These are phyloP conservation scores for Yponomeuta plumbellus DNA, from an alignment of 2,888 invertebrate species.

Conservation along the genomic window DNA sequence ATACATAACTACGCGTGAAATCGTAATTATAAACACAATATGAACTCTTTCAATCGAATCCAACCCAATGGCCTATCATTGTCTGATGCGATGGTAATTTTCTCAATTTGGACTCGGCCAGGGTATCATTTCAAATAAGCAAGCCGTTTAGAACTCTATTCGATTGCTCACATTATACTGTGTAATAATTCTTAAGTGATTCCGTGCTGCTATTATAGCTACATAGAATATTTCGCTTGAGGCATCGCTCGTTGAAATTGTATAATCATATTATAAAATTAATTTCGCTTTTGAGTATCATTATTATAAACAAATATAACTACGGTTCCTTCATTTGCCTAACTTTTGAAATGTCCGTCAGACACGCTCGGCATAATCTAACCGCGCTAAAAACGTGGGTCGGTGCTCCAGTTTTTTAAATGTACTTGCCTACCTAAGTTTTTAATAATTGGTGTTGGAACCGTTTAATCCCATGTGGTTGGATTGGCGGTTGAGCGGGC, in stretches of 20 bases:
- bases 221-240: background rate
- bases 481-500: constrained; percentile 2
- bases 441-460: background rate
- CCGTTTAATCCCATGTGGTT: background rate
- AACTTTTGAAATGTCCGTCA: background rate
- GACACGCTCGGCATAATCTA: background rate
- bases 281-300: background rate
- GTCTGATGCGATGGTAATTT: constrained; percentile 17
- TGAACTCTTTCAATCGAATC: constrained; percentile 37
- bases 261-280: background rate
- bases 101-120: constrained; percentile 15
- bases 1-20: constrained; percentile 62
- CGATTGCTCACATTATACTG: background rate
- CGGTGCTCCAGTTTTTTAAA: background rate
- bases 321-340: too few species aligned
- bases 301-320: too few species aligned
- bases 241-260: background rate
- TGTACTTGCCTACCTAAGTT: background rate
- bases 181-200: constrained; percentile 9
- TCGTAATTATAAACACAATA: constrained; percentile 63
- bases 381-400: background rate
- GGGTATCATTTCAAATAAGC: constrained; percentile 15
- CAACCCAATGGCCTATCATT: constrained; percentile 25
- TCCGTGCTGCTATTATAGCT: constrained; percentile 1
- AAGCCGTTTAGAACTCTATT: constrained; percentile 14